These are phyloP conservation scores for Gorsachius goisagi DNA, from an alignment of 2,113 vertebrate species.

Conservation along the genomic window DNA sequence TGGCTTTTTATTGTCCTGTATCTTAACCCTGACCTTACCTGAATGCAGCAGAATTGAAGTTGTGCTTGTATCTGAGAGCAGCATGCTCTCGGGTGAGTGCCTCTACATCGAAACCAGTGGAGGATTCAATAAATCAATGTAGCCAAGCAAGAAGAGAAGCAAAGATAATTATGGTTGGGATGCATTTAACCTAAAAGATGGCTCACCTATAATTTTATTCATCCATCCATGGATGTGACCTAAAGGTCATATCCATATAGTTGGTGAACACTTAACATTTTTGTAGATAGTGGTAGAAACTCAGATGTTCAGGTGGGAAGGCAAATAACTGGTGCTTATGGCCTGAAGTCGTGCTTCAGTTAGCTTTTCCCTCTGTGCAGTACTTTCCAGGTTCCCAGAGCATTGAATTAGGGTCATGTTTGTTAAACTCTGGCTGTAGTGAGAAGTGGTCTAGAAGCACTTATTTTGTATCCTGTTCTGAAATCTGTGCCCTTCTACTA, in stretches of 20 bases:
- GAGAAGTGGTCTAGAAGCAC: not conserved
- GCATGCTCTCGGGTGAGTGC: not conserved
- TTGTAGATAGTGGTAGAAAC: not conserved
- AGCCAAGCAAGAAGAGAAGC: not conserved
- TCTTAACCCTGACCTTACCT: not conserved
- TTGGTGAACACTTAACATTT: not conserved
- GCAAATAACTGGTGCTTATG: not conserved
- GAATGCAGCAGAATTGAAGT: not conserved
- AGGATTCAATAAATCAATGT: not conserved
- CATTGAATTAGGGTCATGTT: not conserved
- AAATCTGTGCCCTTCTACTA: not conserved
- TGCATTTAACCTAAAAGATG: not conserved
- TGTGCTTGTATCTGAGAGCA: not conserved
- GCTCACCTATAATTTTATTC: not conserved
- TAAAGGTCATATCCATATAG: not conserved
- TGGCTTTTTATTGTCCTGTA: not conserved
- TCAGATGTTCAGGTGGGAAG: not conserved
- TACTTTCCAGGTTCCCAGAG: not conserved
- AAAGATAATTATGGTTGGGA: not conserved
- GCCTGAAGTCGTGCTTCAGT: not conserved
- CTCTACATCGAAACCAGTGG: not conserved
- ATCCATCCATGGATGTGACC: not conserved
- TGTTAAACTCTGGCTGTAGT: not conserved
- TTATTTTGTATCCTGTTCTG: not conserved
- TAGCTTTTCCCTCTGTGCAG: not conserved